phyloP scores from a whole-genome alignment of 2,888 invertebrate genomes.

The Eutolmus rufibarbis region DNA sequence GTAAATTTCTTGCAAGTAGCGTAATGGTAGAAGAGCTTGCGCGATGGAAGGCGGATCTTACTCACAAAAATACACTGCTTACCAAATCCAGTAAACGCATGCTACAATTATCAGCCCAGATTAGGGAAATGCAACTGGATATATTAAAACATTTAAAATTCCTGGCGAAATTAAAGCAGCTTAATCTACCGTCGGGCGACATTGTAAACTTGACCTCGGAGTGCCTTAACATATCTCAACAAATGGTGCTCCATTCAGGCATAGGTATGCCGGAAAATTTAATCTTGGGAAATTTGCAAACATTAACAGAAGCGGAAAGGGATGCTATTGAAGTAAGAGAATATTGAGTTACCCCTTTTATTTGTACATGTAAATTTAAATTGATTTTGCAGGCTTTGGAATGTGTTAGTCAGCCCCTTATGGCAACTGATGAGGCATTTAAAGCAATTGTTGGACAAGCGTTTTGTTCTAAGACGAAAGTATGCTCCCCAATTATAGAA shows the following conservation, averaged over 20 bases:
- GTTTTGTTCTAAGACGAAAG: constrained; percentile 39
- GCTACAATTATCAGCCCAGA: constrained; percentile 57
- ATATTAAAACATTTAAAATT: constrained; percentile 61
- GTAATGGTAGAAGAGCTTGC: constrained; percentile 93
- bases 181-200: constrained; percentile 60
- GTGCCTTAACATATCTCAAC: constrained; percentile 61
- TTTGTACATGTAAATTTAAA: not conserved
- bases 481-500: not conserved
- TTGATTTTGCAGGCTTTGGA: constrained; percentile 54
- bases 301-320: constrained; percentile 59
- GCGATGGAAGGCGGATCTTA: constrained; percentile 81
- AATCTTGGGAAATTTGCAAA: constrained; percentile 55
- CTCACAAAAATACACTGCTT: constrained; percentile 64
- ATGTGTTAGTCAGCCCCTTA: constrained; percentile 58
- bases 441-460: constrained; percentile 60
- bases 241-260: constrained; percentile 61
- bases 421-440: constrained; percentile 62
- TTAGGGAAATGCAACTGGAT: constrained; percentile 62
- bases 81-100: constrained; percentile 59
- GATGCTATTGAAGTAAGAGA: constrained; percentile 55
- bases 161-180: constrained; percentile 58
- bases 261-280: constrained; percentile 60
- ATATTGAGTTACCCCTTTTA: not conserved
- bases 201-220: constrained; percentile 59
- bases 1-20: constrained; percentile 94